A percentile compares a stretch with the other conserved stretches of the same genome.
Evolutionary conservation across 2,113 vertebrate species (phyloP).

Genomic region (Oncorhynchus clarkii): DNA sequence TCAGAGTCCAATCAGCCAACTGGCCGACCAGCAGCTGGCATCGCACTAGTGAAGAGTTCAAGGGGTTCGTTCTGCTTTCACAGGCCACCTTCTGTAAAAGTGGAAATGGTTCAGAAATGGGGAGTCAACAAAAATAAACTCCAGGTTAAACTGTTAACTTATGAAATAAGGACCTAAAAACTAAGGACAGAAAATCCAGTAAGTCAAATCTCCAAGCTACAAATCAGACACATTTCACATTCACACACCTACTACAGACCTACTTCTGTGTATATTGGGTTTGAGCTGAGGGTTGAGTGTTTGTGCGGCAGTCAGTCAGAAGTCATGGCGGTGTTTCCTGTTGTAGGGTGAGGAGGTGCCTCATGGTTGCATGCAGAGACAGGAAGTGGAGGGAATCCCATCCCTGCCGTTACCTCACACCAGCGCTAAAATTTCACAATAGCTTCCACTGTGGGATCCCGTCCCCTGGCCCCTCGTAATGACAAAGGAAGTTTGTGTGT

Average conservation of each 20-base stretch:
- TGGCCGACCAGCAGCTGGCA: conserved; percentile 37
- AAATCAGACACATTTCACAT: background rate
- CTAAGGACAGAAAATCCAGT: too few relatives aligned
- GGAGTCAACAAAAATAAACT: background rate
- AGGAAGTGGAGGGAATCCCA: conserved; percentile 73
- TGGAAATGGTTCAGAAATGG: background rate
- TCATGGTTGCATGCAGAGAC: conserved; percentile 52
- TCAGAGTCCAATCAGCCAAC: conserved; percentile 35
- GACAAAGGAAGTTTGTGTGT: background rate
- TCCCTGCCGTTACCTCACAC: background rate
- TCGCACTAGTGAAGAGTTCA: conserved; percentile 10
- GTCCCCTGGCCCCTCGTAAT: background rate
- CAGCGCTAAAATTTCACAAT: conserved; percentile 48
- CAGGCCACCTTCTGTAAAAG: background rate
- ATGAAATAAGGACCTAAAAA: too few relatives aligned
- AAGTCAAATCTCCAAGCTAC: background rate
- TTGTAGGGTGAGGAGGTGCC: conserved; percentile 53
- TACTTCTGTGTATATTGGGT: background rate
- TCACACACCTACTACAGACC: background rate
- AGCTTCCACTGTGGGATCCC: conserved; percentile 26
- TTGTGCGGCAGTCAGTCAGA: background rate
- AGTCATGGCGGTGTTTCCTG: conserved; percentile 1
- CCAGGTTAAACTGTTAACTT: too few relatives aligned
- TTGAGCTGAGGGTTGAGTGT: background rate
- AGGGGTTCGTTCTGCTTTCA: conserved; percentile 9